Evolutionary conservation across 1,140 invertebrate genomes (phyloP), one percentile per base, ranked within the genome.

Genomic region (Cyphomyrmex costatus): DNA sequence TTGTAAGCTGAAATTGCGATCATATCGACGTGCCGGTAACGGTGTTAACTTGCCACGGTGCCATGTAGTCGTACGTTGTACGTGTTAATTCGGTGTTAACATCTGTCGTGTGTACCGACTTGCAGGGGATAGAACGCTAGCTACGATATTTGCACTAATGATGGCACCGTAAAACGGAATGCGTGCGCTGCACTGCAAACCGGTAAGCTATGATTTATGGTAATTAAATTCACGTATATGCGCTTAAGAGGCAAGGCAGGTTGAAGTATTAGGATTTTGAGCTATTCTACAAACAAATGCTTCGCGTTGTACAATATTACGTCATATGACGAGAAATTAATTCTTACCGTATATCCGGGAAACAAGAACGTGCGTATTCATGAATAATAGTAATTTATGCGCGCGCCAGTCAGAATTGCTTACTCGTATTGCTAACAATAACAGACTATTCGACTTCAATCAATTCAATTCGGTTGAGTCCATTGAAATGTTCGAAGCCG

Each of bases 1-100:
- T 76, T 90, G 88, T 90, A 90, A 90, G 86, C 88, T 88, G 86
- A 90, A 90, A 90, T 90, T 90, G 88, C 89, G 89, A 90, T 90
- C 80, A 86, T 90, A 90, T 90, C 89, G 89, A 90, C 86, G 76
- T 77, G 51, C 51, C 61, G 78, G 80, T 56, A 60, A 89, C 85
- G 85, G 49, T 78, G 89, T 90, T 90, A 90, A 90, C 86, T 89
- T 86, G 60, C 85, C 70, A 73, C 65, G 53, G 73, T 58, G 27
- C 63, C 19, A 12, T 56, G 73, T 53, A 49, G 80, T 77, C 51
- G 53, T 36, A 65, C 87, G 70, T 56, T 80, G 85, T 76, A 78
- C 87, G 65, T 84, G 88, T 85, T 89, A 89, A 90, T 87, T 84
- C 85, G 70, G 51, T 87, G 88, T 90, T 89, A 90, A 90, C 89